Conservation (phyloP, 2,888 invertebrate species). For the Cerastis rubricosa region DNA sequence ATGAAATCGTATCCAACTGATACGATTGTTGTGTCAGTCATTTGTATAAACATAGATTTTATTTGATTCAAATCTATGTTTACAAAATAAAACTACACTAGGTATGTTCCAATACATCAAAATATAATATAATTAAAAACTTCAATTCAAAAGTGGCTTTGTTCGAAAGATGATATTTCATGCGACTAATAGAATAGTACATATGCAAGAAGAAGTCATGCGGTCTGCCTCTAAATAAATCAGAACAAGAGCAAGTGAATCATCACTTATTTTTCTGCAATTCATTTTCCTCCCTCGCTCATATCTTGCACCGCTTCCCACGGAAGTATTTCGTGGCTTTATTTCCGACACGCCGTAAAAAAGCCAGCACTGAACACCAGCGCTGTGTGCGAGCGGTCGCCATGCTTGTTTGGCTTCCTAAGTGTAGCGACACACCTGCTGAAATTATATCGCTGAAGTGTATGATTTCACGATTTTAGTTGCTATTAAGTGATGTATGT, state of each 20-base stretch:
- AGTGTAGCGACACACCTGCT: conserved; percentile 2
- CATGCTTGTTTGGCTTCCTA: conserved; percentile 50
- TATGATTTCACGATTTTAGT: not conserved
- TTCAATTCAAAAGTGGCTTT: not conserved
- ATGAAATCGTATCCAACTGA: not conserved
- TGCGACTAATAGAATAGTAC: not conserved
- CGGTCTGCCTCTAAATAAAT: not conserved
- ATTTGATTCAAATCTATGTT: not conserved
- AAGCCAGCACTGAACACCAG: conserved; percentile 73
- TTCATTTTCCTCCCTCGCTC: not conserved
- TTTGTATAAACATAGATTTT: not conserved
- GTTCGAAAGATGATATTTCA: not conserved
- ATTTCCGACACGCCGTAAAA: conserved; percentile 83
- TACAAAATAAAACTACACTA: not conserved
- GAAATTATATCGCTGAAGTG: not conserved
- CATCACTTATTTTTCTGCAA: not conserved
- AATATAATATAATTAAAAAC: no score
- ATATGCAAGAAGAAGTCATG: not conserved
- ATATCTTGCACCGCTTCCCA: conserved; percentile 58
- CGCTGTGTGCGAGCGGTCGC: conserved; percentile 75
- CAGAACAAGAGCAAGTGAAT: not conserved
- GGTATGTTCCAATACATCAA: not conserved
- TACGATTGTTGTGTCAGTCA: not conserved
- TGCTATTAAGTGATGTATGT: not conserved
- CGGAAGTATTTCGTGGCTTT: conserved; percentile 80